These are phyloP conservation scores for Tapera naevia DNA, from an alignment of 2,797 vertebrate species.

Conservation along the genomic window DNA sequence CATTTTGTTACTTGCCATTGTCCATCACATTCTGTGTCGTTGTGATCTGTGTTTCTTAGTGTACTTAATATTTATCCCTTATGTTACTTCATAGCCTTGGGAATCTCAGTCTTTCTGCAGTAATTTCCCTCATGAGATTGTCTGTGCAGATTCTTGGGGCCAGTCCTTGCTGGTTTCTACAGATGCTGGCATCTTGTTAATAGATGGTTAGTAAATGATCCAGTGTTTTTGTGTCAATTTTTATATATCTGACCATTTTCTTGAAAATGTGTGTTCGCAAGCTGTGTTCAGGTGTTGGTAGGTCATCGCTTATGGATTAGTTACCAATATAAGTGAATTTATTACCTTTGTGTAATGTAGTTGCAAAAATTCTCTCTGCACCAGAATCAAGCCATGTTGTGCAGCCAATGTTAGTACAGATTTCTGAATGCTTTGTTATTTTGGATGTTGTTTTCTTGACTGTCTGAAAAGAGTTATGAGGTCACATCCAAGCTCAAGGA, in stretches of 20 bases:
- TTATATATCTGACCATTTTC: constrained; percentile 37
- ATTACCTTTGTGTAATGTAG: not conserved
- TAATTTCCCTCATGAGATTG: constrained; percentile 91
- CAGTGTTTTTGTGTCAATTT: constrained; percentile 37
- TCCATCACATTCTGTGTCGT: not conserved
- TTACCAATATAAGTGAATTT: not conserved
- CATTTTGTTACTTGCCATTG: constrained; percentile 19
- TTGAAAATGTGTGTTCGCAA: not conserved
- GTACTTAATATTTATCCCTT: constrained; percentile 56
- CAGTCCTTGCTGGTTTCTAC: constrained; percentile 93
- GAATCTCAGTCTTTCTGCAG: constrained; percentile 96
- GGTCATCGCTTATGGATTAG: not conserved
- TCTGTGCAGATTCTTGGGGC: constrained; percentile 96
- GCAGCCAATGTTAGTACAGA: not conserved
- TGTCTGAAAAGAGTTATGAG: not conserved
- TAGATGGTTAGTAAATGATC: constrained; percentile 90
- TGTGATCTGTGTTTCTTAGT: constrained; percentile 10
- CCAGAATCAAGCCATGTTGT: not conserved
- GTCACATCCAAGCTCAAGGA: not conserved
- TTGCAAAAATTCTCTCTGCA: not conserved
- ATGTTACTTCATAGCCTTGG: constrained; percentile 88
- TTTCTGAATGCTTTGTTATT: constrained; percentile 3
- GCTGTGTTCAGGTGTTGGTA: not conserved
- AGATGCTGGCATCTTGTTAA: constrained; percentile 91
- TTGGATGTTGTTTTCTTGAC: not conserved